Evolutionary conservation across 2,888 invertebrate species (phyloP).

Genomic region (Pterostichus niger): DNA sequence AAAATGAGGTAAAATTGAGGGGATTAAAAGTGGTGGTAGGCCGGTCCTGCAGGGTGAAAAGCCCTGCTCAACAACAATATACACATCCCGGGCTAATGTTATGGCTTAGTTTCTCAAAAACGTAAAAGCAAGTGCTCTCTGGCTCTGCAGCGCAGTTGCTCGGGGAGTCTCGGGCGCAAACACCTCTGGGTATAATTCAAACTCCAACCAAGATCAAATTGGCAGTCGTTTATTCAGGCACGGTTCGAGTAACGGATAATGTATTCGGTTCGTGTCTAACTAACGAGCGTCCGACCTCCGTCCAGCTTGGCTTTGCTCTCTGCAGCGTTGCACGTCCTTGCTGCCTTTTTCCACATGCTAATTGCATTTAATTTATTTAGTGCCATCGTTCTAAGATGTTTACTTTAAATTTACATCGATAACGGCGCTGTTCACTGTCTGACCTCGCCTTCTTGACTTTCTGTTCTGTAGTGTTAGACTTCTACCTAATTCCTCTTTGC

Average conservation of each 20-base stretch:
- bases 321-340: constrained; percentile 31
- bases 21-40: constrained; percentile 1
- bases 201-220: constrained; percentile 67
- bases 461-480: constrained; percentile 7
- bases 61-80: background rate
- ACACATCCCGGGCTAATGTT: constrained; percentile 53
- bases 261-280: constrained; percentile 66
- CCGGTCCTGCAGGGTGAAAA: background rate
- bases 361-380: constrained; percentile 65
- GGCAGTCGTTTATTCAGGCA: constrained; percentile 66
- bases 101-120: constrained; percentile 62
- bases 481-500: background rate
- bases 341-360: constrained; percentile 65
- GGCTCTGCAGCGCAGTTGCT: constrained; percentile 16
- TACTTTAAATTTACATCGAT: constrained; percentile 66
- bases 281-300: constrained; percentile 59
- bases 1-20: constrained; percentile 29
- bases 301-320: constrained; percentile 30
- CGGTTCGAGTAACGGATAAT: constrained; percentile 65
- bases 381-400: constrained; percentile 64
- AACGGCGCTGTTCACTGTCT: constrained; percentile 6
- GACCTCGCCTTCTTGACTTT: constrained; percentile 13
- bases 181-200: constrained; percentile 66
- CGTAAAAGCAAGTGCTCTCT: constrained; percentile 50
- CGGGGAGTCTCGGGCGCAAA: constrained; percentile 54